These are phyloP conservation scores for Phylloscopus trochiloides DNA, from an alignment of 2,113 vertebrate genomes.

Conservation along the genomic window DNA sequence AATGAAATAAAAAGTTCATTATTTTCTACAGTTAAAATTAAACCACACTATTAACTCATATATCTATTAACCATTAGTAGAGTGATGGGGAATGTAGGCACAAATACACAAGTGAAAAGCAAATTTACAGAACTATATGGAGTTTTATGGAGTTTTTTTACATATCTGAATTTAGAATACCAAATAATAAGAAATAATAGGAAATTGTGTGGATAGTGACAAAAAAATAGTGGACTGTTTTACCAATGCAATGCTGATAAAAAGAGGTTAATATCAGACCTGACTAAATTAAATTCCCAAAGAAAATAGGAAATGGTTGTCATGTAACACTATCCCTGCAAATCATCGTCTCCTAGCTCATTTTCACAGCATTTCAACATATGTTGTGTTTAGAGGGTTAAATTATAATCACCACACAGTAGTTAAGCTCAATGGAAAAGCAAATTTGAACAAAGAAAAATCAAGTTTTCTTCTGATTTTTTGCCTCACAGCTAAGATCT, in stretches of 20 bases:
- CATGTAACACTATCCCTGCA: background rate
- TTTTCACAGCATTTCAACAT: background rate
- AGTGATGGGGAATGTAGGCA: background rate
- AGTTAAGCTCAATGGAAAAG: background rate
- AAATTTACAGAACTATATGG: background rate
- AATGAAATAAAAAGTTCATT: background rate
- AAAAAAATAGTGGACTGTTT: background rate
- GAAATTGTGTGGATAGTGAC: background rate
- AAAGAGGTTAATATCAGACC: background rate
- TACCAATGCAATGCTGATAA: background rate
- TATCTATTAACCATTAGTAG: background rate
- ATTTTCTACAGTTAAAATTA: background rate
- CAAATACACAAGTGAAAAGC: background rate
- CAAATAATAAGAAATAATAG: background rate
- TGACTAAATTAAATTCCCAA: background rate
- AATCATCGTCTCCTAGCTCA: background rate
- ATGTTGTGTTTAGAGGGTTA: background rate
- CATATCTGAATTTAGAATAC: background rate
- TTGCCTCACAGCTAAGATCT: slow-evolving; percentile 45
- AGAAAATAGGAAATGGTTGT: background rate
- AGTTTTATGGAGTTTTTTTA: accelerated
- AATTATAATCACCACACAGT: background rate
- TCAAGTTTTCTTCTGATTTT: slow-evolving; percentile 24
- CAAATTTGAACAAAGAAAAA: slow-evolving; percentile 17
- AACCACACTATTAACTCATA: background rate